Base-by-base conservation (phyloP, 2,888 invertebrate species). In the Cephalotes varians region DNA sequence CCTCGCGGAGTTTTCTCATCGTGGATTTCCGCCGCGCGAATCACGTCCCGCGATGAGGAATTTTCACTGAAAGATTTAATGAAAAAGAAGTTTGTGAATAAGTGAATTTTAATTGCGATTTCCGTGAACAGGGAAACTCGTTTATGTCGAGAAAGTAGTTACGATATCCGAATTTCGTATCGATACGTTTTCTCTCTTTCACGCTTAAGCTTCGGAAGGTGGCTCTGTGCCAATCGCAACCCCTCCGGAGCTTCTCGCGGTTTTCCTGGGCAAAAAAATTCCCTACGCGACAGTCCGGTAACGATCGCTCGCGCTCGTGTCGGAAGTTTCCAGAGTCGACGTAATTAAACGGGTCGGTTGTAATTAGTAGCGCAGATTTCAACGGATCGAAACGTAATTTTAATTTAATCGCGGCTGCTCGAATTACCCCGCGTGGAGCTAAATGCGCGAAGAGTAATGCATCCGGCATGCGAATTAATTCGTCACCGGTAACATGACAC, bases 381-480 rank as follows among this genome's bases (percentile, higher is more conserved):
- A 54, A 31, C 83, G 51, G 74, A 81, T 86, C 84, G 84, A 77
- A 82, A 47, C 49, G 80, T 83, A 85, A 90, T 86, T 79, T 69
- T 67, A 81, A 74, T 89, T 87, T 84, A 87, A 89, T 87, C 86
- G 85, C 49, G 84, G 87, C 71, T 58, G 64, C 44, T 76, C 67
- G 25, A 40, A 76, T 67, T 71, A 76, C 49, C 56, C 58, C 79
- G 65, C 67, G 67, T 12, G 51, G 62, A 71, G 80, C 47, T 76
- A 73, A 87, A 88, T 81, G 81, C 72, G 79, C 62, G 74, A 85
- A 44, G 86, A 88, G 88, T 79, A 86, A 86, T 76, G 88, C 71
- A 65, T 21, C 51, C 72, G 79, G 81, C 72, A 28, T 81, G 82
- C 77, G 87, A 85, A 88, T 88, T 88, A 88, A 88, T 88, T 86